Evolutionary conservation across 2,888 invertebrate genomes (phyloP), one percentile per base, ranked within the genome.

Genomic region (Laspeyria flexula): DNA sequence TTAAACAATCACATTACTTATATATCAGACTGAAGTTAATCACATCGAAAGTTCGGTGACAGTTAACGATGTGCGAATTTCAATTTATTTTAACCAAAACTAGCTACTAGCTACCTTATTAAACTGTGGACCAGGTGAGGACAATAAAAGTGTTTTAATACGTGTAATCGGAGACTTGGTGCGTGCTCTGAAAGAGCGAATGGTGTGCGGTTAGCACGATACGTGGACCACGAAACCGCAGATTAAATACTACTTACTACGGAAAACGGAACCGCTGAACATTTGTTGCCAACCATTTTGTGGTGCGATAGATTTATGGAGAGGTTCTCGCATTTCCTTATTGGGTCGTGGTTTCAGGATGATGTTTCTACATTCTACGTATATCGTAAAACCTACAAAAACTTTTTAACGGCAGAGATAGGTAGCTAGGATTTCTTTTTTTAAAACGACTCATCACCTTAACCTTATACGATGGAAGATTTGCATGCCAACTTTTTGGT

Each of bases 91-190:
- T 25, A 25, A 25, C 3, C 1, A 1, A 7, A 25, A 7, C 25
- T 7, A 25, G 25, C 25, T 7, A 7, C 7, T 25, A 7, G 25
- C 7, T 25, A 7, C 7, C 7, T 6, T 6, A 3, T 25, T 25
- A 25, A 7, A 7, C 9, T 25, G 25, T 25, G 65, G 61, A 69
- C 45, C 62, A 67, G 54, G 55, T 61, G 50, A 56, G 38, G 54
- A 68, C 60, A 72, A 78, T 74, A 73, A 72, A 75, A 70, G 65
- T 71, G 67, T 61, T 67, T n/a, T 55, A 62, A 52, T 61, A 40
- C 48, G 9, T 37, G 68, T 69, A 75, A 77, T 51, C 46, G 46
- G 70, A 77, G 62, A 61, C 52, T 57, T 25, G 23, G 68, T 53
- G 68, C 66, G 70, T 68, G 74, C 77, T 55, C 65, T 59, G 65